phyloP scores from a whole-genome alignment of 2,113 vertebrate genomes.

The Excalfactoria chinensis region DNA sequence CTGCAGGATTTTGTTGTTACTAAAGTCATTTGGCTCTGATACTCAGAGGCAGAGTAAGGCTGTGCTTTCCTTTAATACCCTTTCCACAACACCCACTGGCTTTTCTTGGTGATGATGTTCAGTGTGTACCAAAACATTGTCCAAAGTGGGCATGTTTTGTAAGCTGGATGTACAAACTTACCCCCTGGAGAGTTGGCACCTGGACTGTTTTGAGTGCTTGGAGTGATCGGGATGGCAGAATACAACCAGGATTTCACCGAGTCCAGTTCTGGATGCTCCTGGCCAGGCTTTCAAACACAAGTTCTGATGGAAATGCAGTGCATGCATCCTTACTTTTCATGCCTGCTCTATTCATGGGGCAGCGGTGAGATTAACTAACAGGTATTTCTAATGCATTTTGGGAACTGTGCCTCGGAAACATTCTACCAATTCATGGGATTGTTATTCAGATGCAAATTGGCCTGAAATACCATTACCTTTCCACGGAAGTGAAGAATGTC shows the following conservation, averaged over 20 bases:
- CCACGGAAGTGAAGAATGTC: background rate
- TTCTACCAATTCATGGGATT: background rate
- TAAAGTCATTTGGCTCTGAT: background rate
- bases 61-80: background rate
- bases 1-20: background rate
- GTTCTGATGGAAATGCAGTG: background rate
- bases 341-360: background rate
- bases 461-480: background rate
- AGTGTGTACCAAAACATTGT: accelerated
- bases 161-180: background rate
- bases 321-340: background rate
- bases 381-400: background rate
- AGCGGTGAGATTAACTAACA: background rate
- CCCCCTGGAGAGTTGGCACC: background rate
- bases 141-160: background rate
- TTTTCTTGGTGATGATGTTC: background rate
- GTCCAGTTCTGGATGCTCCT: background rate
- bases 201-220: background rate
- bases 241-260: background rate
- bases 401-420: background rate
- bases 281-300: background rate
- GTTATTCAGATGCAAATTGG: background rate
- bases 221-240: background rate
- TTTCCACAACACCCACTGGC: background rate
- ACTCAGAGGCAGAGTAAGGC: too few relatives aligned